phyloP scores from a whole-genome alignment of 2,888 invertebrate species.

The Drosophila pegasa region DNA sequence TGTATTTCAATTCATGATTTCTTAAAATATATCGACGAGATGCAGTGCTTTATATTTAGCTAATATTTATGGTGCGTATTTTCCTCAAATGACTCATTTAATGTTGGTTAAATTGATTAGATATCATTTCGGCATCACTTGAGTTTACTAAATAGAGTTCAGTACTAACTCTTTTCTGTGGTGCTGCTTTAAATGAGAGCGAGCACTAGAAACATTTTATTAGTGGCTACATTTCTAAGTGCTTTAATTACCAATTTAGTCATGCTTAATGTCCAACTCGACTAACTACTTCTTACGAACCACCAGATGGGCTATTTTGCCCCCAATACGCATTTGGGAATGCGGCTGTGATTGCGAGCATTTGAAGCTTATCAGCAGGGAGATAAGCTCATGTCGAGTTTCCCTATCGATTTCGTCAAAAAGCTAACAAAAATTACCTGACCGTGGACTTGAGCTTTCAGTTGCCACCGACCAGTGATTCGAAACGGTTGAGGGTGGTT shows the following conservation, averaged over 20 bases:
- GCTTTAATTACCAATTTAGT: neutral
- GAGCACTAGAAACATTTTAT: neutral
- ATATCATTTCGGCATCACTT: neutral
- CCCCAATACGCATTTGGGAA: slow-evolving; percentile 14
- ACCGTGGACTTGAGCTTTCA: slow-evolving; percentile 15
- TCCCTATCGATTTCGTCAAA: slow-evolving; percentile 12
- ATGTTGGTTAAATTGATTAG: neutral
- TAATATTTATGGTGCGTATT: no score
- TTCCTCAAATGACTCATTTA: neutral
- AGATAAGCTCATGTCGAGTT: slow-evolving; percentile 27
- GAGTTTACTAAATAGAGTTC: neutral
- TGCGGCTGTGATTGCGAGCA: neutral
- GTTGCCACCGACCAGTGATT: slow-evolving; percentile 14
- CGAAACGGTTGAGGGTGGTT: slow-evolving; percentile 3
- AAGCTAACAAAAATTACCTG: slow-evolving; percentile 19
- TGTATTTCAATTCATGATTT: no score
- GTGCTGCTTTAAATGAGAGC: neutral
- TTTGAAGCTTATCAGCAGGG: slow-evolving; percentile 25
- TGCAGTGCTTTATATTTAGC: no score
- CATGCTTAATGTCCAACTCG: neutral
- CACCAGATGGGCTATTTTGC: slow-evolving; percentile 23
- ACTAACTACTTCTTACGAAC: neutral
- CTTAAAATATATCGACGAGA: no score
- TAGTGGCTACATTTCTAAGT: neutral
- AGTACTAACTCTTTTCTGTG: neutral